These are phyloP conservation scores for Scaptomyza polygonia DNA, from an alignment of 2,888 invertebrate genomes.

Conservation along the genomic window DNA sequence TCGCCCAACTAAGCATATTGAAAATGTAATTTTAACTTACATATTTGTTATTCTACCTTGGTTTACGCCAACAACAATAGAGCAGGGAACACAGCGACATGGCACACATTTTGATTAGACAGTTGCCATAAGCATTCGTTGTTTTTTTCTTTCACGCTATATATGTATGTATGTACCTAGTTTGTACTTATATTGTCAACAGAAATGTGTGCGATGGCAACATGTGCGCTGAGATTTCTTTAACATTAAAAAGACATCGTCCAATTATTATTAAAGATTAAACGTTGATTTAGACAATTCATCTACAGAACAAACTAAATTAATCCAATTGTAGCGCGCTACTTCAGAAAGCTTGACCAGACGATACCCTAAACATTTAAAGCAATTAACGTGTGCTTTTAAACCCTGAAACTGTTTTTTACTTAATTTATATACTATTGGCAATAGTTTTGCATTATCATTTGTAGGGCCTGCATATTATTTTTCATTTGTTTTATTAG, in stretches of 20 bases:
- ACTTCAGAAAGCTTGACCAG: not conserved
- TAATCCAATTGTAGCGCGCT: not conserved
- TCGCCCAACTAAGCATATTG: constrained; percentile 33
- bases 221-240: not conserved
- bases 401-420: no score
- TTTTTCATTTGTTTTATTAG: no score
- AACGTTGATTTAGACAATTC: not conserved
- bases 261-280: not conserved
- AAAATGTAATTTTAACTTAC: constrained; percentile 33
- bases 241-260: not conserved
- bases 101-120: constrained; percentile 56
- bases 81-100: constrained; percentile 40
- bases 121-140: constrained; percentile 17
- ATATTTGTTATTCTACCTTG: constrained; percentile 66
- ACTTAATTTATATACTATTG: no score
- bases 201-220: not conserved
- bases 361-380: not conserved
- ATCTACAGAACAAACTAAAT: not conserved
- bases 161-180: no score
- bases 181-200: not conserved
- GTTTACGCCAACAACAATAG: constrained; percentile 58
- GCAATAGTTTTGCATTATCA: no score
- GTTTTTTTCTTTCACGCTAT: constrained; percentile 13
- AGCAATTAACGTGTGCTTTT: no score
- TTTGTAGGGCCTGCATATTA: no score